These are phyloP conservation scores for Drosophila kokeensis DNA, from an alignment of 2,888 invertebrate genomes.

Conservation along the genomic window DNA sequence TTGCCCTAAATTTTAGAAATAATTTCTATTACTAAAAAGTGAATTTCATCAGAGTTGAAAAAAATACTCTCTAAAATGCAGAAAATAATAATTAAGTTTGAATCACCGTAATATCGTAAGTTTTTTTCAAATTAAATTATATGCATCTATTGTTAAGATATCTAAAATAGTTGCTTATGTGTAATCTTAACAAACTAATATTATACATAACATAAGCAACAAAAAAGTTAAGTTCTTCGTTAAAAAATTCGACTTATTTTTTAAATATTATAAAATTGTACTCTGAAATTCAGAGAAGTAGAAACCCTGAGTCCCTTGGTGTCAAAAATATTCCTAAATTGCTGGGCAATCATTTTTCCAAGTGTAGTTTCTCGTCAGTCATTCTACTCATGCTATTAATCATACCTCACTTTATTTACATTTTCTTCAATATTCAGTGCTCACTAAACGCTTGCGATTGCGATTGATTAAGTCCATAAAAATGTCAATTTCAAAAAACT, in stretches of 20 bases:
- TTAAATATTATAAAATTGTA: not conserved
- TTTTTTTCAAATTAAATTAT: too few species aligned
- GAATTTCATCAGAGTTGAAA: not conserved
- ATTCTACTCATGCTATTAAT: not conserved
- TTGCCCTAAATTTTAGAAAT: not conserved
- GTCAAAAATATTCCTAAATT: not conserved
- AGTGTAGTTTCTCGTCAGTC: not conserved
- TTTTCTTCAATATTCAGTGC: not conserved
- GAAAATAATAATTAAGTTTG: not conserved
- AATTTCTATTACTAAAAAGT: not conserved
- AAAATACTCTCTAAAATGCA: not conserved
- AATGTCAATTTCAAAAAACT: not conserved
- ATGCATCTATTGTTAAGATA: not conserved
- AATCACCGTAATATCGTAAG: too few species aligned
- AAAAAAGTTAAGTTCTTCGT: not conserved
- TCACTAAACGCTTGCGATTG: too few species aligned
- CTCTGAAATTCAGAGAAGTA: not conserved
- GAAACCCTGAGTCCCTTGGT: not conserved
- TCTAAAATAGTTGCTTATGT: not conserved
- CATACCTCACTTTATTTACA: not conserved
- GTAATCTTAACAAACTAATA: not conserved
- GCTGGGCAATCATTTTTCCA: not conserved
- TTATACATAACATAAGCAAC: not conserved
- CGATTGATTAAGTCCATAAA: not conserved
- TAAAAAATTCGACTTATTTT: not conserved